These are phyloP conservation scores for Platorchestia sp. DNA, from an alignment of 1,140 invertebrate genomes.

Conservation along the genomic window DNA sequence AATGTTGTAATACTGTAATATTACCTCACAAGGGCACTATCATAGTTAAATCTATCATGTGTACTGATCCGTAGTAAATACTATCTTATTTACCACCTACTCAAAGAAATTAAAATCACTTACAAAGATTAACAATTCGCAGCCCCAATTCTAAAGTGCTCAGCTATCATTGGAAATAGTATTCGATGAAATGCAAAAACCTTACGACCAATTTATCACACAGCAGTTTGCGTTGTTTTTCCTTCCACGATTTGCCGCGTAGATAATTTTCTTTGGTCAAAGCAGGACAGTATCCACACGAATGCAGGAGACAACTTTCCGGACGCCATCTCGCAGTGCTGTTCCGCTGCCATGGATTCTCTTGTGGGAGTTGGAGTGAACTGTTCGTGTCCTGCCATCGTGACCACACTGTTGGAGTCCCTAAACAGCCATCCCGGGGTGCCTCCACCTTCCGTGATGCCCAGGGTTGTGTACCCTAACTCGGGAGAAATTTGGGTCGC, in stretches of 20 bases:
- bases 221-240: no score
- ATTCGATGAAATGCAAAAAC: neutral
- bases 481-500: constrained; percentile 77
- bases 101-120: no score
- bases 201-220: no score
- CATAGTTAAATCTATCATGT: no score
- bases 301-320: constrained; percentile 80
- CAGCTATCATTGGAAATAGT: neutral
- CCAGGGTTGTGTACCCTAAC: constrained; percentile 82
- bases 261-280: neutral
- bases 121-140: no score
- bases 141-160: neutral
- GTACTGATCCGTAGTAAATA: no score
- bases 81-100: no score
- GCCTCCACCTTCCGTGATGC: constrained; percentile 71
- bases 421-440: constrained; percentile 72
- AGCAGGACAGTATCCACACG: constrained; percentile 70
- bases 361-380: constrained; percentile 88
- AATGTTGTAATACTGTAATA: no score
- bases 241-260: neutral
- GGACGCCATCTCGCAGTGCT: constrained; percentile 77
- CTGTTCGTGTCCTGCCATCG: constrained; percentile 80
- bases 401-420: constrained; percentile 75
- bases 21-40: no score
- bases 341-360: constrained; percentile 77